Evolutionary conservation across 2,888 invertebrate species (phyloP), one percentile per base, ranked within the genome.

Genomic region (Cerastoderma edule): DNA sequence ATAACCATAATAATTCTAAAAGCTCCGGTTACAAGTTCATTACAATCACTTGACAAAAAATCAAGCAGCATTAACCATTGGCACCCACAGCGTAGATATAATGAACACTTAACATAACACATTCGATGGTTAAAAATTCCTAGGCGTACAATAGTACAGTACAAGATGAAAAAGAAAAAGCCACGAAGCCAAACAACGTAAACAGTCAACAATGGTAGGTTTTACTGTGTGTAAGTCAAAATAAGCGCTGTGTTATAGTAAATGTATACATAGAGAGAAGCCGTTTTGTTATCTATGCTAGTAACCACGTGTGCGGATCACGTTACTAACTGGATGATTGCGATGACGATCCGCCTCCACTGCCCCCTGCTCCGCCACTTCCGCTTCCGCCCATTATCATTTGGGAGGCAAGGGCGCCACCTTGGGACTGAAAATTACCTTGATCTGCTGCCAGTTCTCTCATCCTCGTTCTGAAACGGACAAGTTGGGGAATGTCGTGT

Each of bases 271-370:
- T 60, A 60, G 35, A 39, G n/a, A n/a, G n/a, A n/a, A n/a, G n/a
- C n/a, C n/a, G n/a, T n/a, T n/a, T 39, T 60, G 35, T 53, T 39
- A 8, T 39, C 60, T 60, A 60, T 39, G 28, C 63, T 60, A 70
- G 32, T 48, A 19, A 46, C 65, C 33, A 22, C n/a, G 35, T 10
- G 28, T 54, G 33, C 24, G 63, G 71, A n/a, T 64, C 66, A 75
- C 67, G 67, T 83, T 84, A 86, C 85, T 86, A 86, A 86, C 85
- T 86, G 71, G 85, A 84, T 67, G 78, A 72, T 24, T 78, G 77
- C 33, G 54, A 50, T 13, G 54, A 33, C 3, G 65, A 60, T 35
- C 68, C 71, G 44, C 76, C 72, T 33, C 65, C 30, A 28, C 54
- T 24, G 28, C 64, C 53, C 0, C 48, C n/a, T 10, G 22, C 39